Evolutionary conservation across 2,113 vertebrate genomes (phyloP).

Genomic region (Mustela lutreola): DNA sequence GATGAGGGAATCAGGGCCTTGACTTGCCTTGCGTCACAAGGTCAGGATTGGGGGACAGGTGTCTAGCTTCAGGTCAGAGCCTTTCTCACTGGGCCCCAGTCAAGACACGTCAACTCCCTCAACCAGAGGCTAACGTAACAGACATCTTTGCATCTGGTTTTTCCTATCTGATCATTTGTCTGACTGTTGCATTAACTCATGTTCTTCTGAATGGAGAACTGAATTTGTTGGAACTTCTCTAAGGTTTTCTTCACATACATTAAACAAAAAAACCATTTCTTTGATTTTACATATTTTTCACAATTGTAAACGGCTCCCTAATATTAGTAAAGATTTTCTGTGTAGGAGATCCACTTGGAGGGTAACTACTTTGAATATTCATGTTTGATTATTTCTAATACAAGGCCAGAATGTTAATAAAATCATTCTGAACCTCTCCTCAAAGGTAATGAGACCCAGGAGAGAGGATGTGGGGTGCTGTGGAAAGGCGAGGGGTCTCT

Average conservation of each 20-base stretch:
- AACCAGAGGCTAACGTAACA: not conserved
- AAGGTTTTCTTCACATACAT: not conserved
- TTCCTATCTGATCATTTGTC: not conserved
- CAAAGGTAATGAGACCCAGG: not conserved
- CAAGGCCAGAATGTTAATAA: conserved; percentile 16
- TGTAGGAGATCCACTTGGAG: not conserved
- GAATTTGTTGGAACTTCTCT: not conserved
- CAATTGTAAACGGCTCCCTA: not conserved
- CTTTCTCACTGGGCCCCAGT: not conserved
- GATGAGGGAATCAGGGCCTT: not conserved
- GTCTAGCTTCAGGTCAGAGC: not conserved
- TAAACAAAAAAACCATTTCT: not conserved
- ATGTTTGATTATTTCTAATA: conserved; percentile 14
- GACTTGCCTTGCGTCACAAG: not conserved
- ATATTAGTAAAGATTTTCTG: not conserved
- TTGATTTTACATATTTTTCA: not conserved
- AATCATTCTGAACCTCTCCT: not conserved
- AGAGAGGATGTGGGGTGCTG: not conserved
- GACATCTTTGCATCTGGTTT: not conserved
- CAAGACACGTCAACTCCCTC: not conserved
- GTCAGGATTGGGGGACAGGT: not conserved
- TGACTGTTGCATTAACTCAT: not conserved
- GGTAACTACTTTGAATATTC: conserved; percentile 9
- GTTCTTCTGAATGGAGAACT: not conserved
- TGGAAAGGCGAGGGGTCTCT: not conserved